Evolutionary conservation across 2,113 vertebrate species (phyloP).

Genomic region (Alligator sinensis): DNA sequence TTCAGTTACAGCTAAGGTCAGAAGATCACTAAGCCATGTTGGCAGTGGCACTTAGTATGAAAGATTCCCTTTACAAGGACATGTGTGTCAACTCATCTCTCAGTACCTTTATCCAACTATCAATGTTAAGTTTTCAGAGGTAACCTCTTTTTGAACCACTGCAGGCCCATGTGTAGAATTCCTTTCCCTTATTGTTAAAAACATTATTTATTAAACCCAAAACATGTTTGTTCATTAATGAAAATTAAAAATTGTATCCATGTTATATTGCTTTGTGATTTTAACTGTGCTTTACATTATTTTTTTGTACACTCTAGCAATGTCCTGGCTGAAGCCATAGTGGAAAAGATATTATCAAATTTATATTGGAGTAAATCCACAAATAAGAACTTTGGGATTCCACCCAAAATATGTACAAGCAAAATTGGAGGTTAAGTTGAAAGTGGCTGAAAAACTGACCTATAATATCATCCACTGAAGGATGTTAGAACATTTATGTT

Average conservation of each 20-base stretch:
- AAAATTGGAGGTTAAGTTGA: neutral
- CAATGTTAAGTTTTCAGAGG: neutral
- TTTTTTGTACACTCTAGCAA: neutral
- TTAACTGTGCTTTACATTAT: neutral
- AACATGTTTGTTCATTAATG: neutral
- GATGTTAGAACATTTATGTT: neutral
- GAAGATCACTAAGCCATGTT: neutral
- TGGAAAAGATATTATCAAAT: neutral
- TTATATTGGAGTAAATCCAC: neutral
- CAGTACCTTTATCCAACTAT: neutral
- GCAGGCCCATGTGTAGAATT: neutral
- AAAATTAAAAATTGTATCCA: neutral
- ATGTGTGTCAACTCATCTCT: neutral
- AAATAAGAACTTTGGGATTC: neutral
- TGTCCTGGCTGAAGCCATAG: neutral
- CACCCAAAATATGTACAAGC: neutral
- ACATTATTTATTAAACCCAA: neutral
- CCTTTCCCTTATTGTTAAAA: neutral
- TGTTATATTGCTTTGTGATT: neutral
- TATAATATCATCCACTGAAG: neutral
- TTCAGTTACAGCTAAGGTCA: neutral
- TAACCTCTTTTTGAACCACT: neutral
- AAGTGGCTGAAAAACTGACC: neutral
- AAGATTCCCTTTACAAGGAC: neutral
- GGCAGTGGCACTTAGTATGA: neutral